Conservation (phyloP, 1,140 invertebrate genomes). For the Diploscapter pachys region DNA sequence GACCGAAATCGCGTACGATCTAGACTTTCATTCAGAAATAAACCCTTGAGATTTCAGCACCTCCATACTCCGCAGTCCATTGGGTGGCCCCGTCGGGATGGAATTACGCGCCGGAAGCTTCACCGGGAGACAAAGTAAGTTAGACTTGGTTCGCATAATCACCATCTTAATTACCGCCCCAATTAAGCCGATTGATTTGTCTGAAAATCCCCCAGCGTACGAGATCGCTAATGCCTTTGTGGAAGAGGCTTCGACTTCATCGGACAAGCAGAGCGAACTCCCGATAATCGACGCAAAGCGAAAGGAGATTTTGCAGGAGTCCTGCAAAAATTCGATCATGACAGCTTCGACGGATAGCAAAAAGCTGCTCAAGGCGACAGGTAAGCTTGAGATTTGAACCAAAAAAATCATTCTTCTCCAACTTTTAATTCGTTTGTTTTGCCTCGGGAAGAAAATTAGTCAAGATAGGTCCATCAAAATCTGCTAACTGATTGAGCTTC, state of each 20-base stretch:
- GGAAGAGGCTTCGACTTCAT: slow-evolving; percentile 4
- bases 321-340: background rate
- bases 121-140: no score
- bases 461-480: background rate
- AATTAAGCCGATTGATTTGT: slow-evolving; percentile 22
- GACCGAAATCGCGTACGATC: background rate
- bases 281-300: background rate
- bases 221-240: slow-evolving; percentile 29
- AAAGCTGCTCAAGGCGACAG: slow-evolving; percentile 15
- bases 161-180: background rate
- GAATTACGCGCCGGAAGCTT: slow-evolving; percentile 29
- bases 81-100: slow-evolving; percentile 33
- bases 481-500: background rate
- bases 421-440: background rate
- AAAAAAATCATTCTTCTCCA: background rate
- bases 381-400: background rate
- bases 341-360: slow-evolving; percentile 8
- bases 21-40: background rate
- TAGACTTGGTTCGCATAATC: no score
- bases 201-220: slow-evolving; percentile 28
- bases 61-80: slow-evolving; percentile 34
- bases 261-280: background rate
- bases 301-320: background rate
- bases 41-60: slow-evolving; percentile 21
- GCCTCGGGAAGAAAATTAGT: no score